A percentile compares a stretch with the other conserved stretches of the same genome.
These are phyloP conservation scores for Sardinella longiceps DNA, from an alignment of 2,797 vertebrate genomes.

Conservation along the genomic window DNA sequence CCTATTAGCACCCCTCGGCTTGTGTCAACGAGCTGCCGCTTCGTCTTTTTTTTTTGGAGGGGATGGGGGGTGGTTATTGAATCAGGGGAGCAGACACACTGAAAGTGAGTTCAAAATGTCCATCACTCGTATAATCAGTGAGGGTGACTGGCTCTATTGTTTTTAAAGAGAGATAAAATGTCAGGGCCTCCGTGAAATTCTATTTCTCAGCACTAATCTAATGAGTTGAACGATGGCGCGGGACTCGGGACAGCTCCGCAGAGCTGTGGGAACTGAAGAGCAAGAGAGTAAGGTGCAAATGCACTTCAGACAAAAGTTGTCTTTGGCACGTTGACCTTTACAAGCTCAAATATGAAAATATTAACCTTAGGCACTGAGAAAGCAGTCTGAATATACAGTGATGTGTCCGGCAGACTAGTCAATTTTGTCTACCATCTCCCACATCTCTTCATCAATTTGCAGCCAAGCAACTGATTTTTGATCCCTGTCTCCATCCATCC, in stretches of 20 bases:
- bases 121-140: constrained; percentile 5
- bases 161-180: constrained; percentile 7
- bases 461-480: neutral
- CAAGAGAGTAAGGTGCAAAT: neutral
- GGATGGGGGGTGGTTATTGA: neutral
- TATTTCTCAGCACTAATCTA: neutral
- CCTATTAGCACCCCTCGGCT: constrained; percentile 65
- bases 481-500: neutral
- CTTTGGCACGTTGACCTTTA: neutral
- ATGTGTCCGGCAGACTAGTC: neutral
- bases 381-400: neutral
- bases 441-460: neutral
- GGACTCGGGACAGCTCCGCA: too few relatives aligned
- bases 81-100: neutral
- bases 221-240: neutral
- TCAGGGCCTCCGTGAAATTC: neutral
- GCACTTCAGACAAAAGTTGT: neutral
- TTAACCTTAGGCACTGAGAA: neutral
- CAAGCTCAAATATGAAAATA: constrained; percentile 20
- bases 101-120: neutral
- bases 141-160: constrained; percentile 10
- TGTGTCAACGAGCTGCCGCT: constrained; percentile 40
- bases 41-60: neutral
- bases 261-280: neutral
- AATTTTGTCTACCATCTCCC: neutral